Percentiles rank a stretch among this genome's conserved stretches.
Conservation (phyloP, 2,888 invertebrate species). For the Adelognathus sp. region DNA sequence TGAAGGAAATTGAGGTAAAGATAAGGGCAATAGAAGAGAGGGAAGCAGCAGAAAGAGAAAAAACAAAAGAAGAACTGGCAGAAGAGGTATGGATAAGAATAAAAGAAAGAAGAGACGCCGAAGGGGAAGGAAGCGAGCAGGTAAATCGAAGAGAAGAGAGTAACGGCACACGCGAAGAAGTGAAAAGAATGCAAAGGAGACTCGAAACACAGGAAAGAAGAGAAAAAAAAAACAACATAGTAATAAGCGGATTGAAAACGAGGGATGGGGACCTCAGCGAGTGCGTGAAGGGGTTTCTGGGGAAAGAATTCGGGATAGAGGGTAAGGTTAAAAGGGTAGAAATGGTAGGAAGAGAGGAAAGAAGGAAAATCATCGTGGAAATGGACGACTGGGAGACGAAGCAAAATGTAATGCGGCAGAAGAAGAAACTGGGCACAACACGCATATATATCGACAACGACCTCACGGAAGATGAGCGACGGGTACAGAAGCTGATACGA, state of each 20-base stretch:
- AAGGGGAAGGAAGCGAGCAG: background rate
- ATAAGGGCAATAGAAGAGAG: background rate
- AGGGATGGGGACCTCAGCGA: background rate
- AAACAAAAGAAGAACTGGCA: background rate
- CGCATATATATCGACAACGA: background rate
- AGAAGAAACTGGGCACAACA: background rate
- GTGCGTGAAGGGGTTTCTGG: background rate
- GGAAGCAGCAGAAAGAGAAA: background rate
- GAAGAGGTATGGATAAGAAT: background rate
- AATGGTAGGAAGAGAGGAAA: background rate
- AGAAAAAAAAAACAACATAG: background rate
- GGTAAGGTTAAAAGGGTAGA: background rate
- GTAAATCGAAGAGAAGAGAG: background rate
- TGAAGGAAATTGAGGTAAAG: background rate
- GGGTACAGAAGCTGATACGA: background rate
- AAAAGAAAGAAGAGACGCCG: background rate
- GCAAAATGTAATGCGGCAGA: background rate
- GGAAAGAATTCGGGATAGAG: background rate
- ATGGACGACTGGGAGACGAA: background rate
- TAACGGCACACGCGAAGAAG: background rate
- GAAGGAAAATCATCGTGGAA: background rate
- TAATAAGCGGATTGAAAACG: background rate
- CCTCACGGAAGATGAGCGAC: background rate
- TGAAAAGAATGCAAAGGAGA: background rate
- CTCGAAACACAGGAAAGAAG: background rate